phyloP scores from a whole-genome alignment of 2,113 vertebrate species.

The Pongo abelii region DNA sequence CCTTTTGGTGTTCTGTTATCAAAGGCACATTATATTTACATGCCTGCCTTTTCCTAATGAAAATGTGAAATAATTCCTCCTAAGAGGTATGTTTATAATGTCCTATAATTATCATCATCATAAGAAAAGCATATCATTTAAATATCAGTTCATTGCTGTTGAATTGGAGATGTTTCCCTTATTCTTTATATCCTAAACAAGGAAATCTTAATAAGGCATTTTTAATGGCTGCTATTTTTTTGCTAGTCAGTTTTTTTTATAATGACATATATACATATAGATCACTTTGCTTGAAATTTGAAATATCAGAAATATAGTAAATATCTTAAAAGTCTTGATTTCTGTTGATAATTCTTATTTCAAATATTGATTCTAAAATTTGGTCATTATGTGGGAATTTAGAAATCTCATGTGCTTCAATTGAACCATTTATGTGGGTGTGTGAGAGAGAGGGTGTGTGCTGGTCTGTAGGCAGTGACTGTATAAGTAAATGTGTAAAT shows the following conservation, averaged over 20 bases:
- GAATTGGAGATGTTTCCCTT: neutral
- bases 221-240: neutral
- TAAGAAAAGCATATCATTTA: neutral
- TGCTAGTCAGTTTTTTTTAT: constrained; percentile 16
- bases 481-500: neutral
- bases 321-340: neutral
- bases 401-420: neutral
- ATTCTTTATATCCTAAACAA: neutral
- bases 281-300: constrained; percentile 35
- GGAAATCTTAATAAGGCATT: neutral
- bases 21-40: neutral
- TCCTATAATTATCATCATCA: neutral
- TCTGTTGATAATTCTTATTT: neutral
- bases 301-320: constrained; percentile 19
- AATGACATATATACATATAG: neutral
- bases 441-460: neutral
- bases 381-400: neutral
- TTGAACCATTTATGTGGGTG: neutral
- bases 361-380: neutral
- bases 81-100: constrained; percentile 21
- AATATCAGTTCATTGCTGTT: constrained; percentile 20
- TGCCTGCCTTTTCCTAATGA: neutral
- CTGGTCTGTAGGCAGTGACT: neutral
- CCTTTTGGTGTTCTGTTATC: neutral
- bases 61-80: constrained; percentile 44